phyloP scores from a whole-genome alignment of 2,888 invertebrate species.

The Drosophila cognata region DNA sequence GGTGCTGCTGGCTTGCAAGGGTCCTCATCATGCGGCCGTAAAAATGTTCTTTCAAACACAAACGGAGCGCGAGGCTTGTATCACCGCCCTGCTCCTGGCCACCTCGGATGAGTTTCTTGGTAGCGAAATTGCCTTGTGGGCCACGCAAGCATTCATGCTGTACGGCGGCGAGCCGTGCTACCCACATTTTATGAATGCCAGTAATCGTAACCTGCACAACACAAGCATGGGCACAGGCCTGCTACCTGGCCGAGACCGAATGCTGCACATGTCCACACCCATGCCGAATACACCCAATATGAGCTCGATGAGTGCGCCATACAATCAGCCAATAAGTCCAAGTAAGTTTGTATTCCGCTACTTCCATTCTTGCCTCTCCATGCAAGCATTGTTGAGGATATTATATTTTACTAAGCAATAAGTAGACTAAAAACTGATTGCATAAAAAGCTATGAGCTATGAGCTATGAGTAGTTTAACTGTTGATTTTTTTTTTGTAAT shows the following conservation, averaged over 20 bases:
- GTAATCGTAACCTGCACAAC: constrained; percentile 48
- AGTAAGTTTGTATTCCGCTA: constrained; percentile 76
- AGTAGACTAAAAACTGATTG: too few species aligned
- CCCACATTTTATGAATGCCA: constrained; percentile 66
- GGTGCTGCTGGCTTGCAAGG: constrained; percentile 92
- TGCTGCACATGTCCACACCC: constrained; percentile 84
- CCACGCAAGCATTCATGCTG: constrained; percentile 95
- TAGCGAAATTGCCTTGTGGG: constrained; percentile 92
- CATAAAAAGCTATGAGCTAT: too few species aligned
- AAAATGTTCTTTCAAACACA: constrained; percentile 94
- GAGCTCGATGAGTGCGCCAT: constrained; percentile 75
- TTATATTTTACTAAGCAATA: too few species aligned
- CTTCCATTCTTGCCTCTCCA: neutral
- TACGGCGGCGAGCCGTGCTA: constrained; percentile 92
- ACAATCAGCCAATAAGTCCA: constrained; percentile 84
- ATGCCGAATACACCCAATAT: constrained; percentile 63
- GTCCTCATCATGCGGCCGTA: constrained; percentile 93
- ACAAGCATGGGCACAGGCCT: constrained; percentile 32
- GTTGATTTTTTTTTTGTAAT: too few species aligned
- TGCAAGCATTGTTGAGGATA: neutral
- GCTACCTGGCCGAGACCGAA: constrained; percentile 50
- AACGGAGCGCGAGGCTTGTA: constrained; percentile 94
- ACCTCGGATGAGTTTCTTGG: constrained; percentile 88
- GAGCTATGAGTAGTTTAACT: too few species aligned
- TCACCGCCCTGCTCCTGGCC: constrained; percentile 93